Evolutionary conservation across 2,797 vertebrate genomes (phyloP), one percentile per base, ranked within the genome.

Genomic region (Iguana delicatissima): DNA sequence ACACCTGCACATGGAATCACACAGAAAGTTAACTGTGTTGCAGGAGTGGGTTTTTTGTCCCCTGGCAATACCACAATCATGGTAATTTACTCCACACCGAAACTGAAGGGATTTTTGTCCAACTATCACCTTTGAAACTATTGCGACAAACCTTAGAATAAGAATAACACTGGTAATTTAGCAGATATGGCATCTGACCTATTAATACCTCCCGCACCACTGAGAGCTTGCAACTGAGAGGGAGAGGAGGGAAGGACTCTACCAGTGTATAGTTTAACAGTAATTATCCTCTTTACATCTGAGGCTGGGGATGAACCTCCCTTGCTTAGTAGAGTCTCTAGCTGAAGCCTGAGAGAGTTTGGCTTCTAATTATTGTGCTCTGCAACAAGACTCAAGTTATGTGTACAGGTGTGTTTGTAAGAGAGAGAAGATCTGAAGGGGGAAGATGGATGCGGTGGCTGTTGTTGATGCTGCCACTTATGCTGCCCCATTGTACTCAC

Each of bases 221-320:
- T 74, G n/a, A n/a, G 0, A n/a, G 1, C 13, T 13, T 35, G 13
- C 13, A 13, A 14, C 13, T 9, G 2, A 14, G n/a, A 16, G 0
- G 16, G 5, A 35, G 29, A 24, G 72, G 29, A 73, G 10, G 72
- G 29, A 73, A 14, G 12, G n/a, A 18, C 32, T 13, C n/a, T 35
- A 14, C 3, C n/a, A 74, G 14, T 14, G n/a, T 35, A 4, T 4
- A 4, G 32, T 16, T 74, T 35, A 35, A 4, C 6, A 26, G 6
- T 22, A 29, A 16, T 35, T 1, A 12, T 3, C n/a, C n/a, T 4
- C 42, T 46, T 46, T 46, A 46, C 42, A 46, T 46, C 42, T 46
- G 42, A 46, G 42, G 42, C 42, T 46, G 42, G 42, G 42, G 42
- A 2, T 46, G 42, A 4, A 46, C 42, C 2, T 46, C 4, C 42